Base-by-base conservation (phyloP, 30 jellyfish, hydroid and myxozoan genomes). In the Mastigias papua region DNA sequence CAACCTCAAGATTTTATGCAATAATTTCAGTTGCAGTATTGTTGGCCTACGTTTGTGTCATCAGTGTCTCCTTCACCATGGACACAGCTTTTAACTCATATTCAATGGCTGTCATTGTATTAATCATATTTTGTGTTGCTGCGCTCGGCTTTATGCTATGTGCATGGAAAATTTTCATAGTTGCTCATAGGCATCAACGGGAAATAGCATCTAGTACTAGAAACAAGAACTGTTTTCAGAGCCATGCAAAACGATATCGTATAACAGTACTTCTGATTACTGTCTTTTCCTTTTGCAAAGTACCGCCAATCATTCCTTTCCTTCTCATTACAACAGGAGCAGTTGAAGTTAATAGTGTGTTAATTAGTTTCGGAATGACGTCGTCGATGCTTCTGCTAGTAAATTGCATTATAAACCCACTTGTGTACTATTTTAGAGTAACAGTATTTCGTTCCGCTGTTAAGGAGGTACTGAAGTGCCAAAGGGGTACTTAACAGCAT, bases 391-490 rank as follows among this genome's bases (percentile, higher is more conserved):
- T 60, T 25, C 26, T 54, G 19, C 28, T 58, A 23, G 13, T 78
- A 15, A 78, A 78, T 65, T 51, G 88, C 49, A 32, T 54, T 58
- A 23, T 78, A 7, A 78, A 78, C 21, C 88, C 88, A 22, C 0
- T 78, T 26, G 78, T 78, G 2, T 78, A 78, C 57, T 78, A 29
- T 37, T 26, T 51, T 33, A 30, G 88, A 13, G 19, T 42, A 54
- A 54, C 2, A 21, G 78, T 16, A 34, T 26, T 78, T 33, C 64
- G 76, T 23, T 32, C 19, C 11, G 78, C 78, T 30, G 66, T 37
- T 20, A 69, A 69, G 60, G 80, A 69, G 60, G 25, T 27, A 20
- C 2, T 69, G 16, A 26, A 60, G 13, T 31, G 80, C 4, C 32
- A 25, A 25, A 16, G 37, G 35, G 42, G 10, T 3, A 11, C 11